These are phyloP conservation scores for Drosophila suboccidentalis DNA, from an alignment of 2,888 invertebrate species.

Conservation along the genomic window DNA sequence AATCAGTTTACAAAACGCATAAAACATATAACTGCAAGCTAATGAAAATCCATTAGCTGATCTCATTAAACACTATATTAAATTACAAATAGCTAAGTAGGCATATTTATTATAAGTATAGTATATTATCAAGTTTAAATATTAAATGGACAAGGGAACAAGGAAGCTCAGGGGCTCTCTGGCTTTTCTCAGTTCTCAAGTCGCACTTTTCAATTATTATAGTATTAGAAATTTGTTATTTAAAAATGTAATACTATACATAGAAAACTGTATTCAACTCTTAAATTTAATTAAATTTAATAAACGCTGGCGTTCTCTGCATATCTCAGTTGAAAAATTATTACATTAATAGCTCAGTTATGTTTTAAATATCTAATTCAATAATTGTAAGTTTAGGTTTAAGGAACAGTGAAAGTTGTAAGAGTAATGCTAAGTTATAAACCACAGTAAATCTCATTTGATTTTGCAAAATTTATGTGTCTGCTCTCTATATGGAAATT, in stretches of 20 bases:
- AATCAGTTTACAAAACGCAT: conserved; percentile 23
- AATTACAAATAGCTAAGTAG: conserved; percentile 15
- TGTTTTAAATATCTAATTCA: conserved; percentile 1
- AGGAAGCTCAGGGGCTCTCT: conserved; percentile 51
- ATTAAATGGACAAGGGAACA: conserved; percentile 41
- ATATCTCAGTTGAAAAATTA: conserved; percentile 50
- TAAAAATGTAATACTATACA: conserved; percentile 24
- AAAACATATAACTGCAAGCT: conserved; percentile 36
- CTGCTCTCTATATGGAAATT: neutral
- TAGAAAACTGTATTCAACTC: conserved; percentile 38
- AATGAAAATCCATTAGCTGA: conserved; percentile 49
- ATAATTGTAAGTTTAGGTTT: conserved; percentile 19
- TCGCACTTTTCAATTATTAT: conserved; percentile 6
- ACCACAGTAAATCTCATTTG: conserved; percentile 23
- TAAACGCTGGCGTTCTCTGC: conserved; percentile 55
- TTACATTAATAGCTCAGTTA: conserved; percentile 22
- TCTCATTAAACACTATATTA: conserved; percentile 7
- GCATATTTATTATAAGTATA: conserved; percentile 7
- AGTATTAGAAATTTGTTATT: neutral
- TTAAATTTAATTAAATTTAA: conserved; percentile 37
- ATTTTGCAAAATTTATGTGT: conserved; percentile 8
- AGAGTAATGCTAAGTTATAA: conserved; percentile 13
- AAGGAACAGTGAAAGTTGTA: conserved; percentile 31
- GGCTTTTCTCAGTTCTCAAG: conserved; percentile 29
- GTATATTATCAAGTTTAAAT: conserved; percentile 11